Conservation (phyloP, 1,140 invertebrate species). For the Contarinia nasturtii region DNA sequence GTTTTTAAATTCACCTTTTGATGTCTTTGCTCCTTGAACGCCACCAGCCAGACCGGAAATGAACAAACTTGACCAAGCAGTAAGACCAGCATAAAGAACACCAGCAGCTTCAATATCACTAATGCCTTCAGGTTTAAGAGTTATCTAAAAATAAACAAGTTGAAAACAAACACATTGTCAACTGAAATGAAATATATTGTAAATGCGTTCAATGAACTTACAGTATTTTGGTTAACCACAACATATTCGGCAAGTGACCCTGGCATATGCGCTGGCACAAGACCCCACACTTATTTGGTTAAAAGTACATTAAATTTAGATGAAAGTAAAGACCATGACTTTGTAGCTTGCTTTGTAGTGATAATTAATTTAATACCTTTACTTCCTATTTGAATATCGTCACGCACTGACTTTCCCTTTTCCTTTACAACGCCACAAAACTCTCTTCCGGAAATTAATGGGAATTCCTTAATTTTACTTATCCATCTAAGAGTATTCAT, state of each 20-base stretch:
- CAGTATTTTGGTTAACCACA: conserved; percentile 38
- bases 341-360: no score
- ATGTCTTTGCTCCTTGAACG: conserved; percentile 9
- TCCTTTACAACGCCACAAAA: conserved; percentile 59
- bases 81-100: conserved; percentile 63
- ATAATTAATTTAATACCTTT: no score
- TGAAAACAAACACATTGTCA: conserved; percentile 35
- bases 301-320: no score
- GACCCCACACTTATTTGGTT: conserved; percentile 79
- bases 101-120: conserved; percentile 35
- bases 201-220: no score
- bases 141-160: conserved; percentile 24
- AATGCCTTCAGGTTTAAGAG: neutral
- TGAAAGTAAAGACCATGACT: no score
- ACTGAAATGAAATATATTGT: conserved; percentile 48
- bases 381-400: conserved; percentile 44
- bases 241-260: conserved; percentile 62
- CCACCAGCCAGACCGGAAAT: conserved; percentile 27
- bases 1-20: neutral
- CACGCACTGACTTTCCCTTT: conserved; percentile 43
- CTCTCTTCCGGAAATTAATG: conserved; percentile 66
- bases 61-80: conserved; percentile 66
- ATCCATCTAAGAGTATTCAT: conserved; percentile 40
- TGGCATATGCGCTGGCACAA: conserved; percentile 43
- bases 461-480: conserved; percentile 47